Base-by-base conservation (phyloP, 1,140 invertebrate genomes). In the Parasteatoda tepidariorum region DNA sequence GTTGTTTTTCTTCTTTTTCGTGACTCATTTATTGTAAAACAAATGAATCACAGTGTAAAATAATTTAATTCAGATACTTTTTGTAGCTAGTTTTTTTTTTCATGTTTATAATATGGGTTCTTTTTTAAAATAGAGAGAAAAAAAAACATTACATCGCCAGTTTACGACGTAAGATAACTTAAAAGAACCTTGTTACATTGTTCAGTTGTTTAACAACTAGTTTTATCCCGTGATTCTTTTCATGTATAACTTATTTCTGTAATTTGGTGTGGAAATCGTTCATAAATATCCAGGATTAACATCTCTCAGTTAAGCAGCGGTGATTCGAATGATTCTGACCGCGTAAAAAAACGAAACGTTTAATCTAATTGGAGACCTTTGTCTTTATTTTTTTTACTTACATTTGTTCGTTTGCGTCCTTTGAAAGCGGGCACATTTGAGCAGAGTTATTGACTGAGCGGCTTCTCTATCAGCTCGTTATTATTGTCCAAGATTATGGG, bases 201-300 rank as follows among this genome's bases (percentile, higher is more conserved):
- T 79, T 79, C 54, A 33, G 41, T 15, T 18, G 31, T 28, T 54
- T 41, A 68, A 79, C 76, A 79, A 79, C 76, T 59, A 34, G 22
- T 79, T 68, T 67, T 68, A 38, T 57, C 33, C 28, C 28, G 5
- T n/a, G 34, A 33, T 15, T 18, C 38, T n/a, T 54, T 78, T 54
- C 24, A 28, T 57, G 48, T 79, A 68, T 79, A 79, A 79, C 54
- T 76, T 33, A 61, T 11, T 66, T 18, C 76, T 57, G 38, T 68
- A 68, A 79, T 79, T 59, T 30, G 76, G 64, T 59, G 76, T 79
- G 48, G 76, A 79, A 79, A 79, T 79, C 76, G 76, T 68, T 68
- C 76, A 79, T 79, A 79, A 79, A 79, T 79, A 79, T 68, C 34
- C n/a, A 24, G 76, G 76, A 79, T 79, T 79, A 79, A 79, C 76